A percentile compares a stretch with the other conserved stretches of the same genome.
phyloP scores from a whole-genome alignment of 2,888 invertebrate species.

The Bombylius discolor region DNA sequence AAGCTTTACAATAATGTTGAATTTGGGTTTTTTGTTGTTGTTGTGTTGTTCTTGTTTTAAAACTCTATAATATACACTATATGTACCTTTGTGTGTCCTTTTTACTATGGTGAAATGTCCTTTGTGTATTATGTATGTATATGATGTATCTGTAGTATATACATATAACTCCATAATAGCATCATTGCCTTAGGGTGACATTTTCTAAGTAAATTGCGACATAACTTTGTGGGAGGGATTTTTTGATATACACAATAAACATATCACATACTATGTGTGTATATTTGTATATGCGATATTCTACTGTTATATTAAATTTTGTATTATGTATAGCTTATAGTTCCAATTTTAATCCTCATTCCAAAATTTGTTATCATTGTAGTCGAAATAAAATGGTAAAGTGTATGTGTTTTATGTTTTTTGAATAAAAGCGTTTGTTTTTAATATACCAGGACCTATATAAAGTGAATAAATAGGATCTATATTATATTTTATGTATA shows the following conservation, averaged over 20 bases:
- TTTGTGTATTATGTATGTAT: neutral
- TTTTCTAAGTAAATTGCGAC: slow-evolving; percentile 9
- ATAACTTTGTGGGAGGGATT: slow-evolving; percentile 2
- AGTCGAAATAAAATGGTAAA: no score
- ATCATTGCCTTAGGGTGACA: slow-evolving; percentile 9
- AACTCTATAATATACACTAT: neutral
- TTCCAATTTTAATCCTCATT: no score
- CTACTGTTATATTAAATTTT: no score
- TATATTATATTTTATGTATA: no score
- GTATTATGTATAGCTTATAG: no score
- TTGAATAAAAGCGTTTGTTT: no score
- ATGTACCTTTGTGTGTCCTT: neutral
- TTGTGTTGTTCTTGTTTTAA: neutral
- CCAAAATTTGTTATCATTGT: no score
- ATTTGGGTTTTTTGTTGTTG: neutral
- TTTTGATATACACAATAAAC: neutral
- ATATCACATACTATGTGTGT: no score
- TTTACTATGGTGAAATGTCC: neutral
- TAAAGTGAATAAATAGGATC: no score
- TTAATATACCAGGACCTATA: no score
- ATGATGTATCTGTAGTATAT: slow-evolving; percentile 2
- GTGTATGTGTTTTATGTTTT: no score
- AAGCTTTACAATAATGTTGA: neutral
- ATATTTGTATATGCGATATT: no score
- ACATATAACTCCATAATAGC: slow-evolving; percentile 4